phyloP scores from a whole-genome alignment of 2,888 invertebrate genomes.

The Drosophila ezoana region DNA sequence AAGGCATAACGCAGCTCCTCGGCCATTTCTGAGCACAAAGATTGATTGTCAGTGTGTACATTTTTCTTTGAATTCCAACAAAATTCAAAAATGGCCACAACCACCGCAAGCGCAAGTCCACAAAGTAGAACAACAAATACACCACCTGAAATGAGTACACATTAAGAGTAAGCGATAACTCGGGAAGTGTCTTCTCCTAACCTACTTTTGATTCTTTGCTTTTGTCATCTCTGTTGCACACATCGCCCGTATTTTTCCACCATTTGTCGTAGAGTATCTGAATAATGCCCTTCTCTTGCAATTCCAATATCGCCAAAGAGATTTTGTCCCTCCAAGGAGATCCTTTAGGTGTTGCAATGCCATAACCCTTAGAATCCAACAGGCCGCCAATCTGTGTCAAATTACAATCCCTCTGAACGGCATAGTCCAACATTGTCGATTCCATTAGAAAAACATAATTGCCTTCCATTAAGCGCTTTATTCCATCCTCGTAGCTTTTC shows the following conservation, averaged over 20 bases:
- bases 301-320: conserved; percentile 96
- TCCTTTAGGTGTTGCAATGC: conserved; percentile 98
- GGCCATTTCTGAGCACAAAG: conserved; percentile 97
- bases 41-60: conserved; percentile 92
- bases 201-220: conserved; percentile 92
- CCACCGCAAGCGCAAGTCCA: conserved; percentile 94
- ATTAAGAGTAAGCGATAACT: background rate
- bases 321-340: conserved; percentile 99
- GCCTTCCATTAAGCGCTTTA: conserved; percentile 92
- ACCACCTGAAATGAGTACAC: conserved; percentile 87
- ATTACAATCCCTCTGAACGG: conserved; percentile 97
- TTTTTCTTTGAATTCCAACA: conserved; percentile 97
- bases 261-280: conserved; percentile 98
- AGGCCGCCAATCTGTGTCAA: conserved; percentile 97
- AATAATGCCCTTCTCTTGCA: conserved; percentile 97
- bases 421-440: conserved; percentile 98
- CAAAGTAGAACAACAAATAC: conserved; percentile 98
- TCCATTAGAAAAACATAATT: conserved; percentile 99
- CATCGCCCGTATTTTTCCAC: conserved; percentile 98
- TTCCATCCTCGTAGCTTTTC: conserved; percentile 95
- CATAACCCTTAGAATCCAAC: conserved; percentile 89
- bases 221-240: conserved; percentile 94
- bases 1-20: conserved; percentile 96
- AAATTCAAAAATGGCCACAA: conserved; percentile 97
- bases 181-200: background rate